Evolutionary conservation across 1,140 invertebrate genomes (phyloP), one percentile per base, ranked within the genome.

Genomic region (Homarus americanus): DNA sequence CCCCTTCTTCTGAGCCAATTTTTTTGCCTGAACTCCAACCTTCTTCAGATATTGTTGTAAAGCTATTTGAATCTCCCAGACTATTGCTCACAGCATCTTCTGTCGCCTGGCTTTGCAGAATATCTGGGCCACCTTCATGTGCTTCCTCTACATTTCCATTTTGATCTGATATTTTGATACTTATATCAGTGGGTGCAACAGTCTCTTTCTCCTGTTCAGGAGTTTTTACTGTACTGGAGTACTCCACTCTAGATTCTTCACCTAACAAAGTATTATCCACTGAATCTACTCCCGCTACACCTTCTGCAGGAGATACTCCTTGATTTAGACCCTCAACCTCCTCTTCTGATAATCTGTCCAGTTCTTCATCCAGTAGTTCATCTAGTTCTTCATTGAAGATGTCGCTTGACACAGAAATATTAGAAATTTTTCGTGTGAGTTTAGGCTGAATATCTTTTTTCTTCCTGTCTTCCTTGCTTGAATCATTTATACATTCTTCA

Each of bases 271-370:
- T 10, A 76, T 28, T 34, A 1, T 72, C 40, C 24, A 28, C 24
- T 5, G 20, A 5, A n/a, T 17, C 15, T 28, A 38, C 66, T 75
- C 20, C 9, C 0, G n/a, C n/a, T 41, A 44, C 38, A 2, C 28
- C 20, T n/a, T 41, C 36, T 12, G 15, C 41, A 28, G 5, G 20
- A 7, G 53, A 32, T 20, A 41, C 38, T 36, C 28, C 38, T 12
- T 10, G 10, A 1, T 76, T 34, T 24, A 36, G 28, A 28, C 34
- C 12, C 17, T 34, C 34, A 58, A 36, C 41, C 63, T 90, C 88
- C 28, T 90, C 88, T 38, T 90, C 88, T 76, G 88, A 90, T 41
- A 90, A 78, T 41, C 88, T 90, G 36, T 90, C 88, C 10, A 90
- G 80, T 41, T 90, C 88, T 82, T 90, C 88, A 90, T 90, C 82